Evolutionary conservation across 2,888 invertebrate species (phyloP).

Genomic region (Galerucella nymphaeae): DNA sequence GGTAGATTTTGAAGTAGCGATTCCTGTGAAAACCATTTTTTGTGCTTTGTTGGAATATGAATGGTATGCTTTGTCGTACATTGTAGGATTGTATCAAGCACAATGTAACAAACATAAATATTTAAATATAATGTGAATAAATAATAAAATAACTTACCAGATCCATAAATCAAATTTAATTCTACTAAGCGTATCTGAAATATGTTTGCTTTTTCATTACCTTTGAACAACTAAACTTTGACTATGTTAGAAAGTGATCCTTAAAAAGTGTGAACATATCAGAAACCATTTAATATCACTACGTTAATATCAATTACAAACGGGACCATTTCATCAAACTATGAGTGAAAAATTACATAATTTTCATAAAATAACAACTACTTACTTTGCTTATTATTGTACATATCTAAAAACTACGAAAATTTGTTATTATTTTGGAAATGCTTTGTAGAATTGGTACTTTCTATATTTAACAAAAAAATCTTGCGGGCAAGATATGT

Average conservation of each 20-base stretch:
- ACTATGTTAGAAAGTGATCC: too few species aligned
- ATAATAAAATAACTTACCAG: not conserved
- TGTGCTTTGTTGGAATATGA: not conserved
- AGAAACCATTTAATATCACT: not conserved
- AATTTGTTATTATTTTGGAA: not conserved
- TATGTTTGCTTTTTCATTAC: not conserved
- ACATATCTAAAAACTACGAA: too few species aligned
- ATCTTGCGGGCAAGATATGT: slow-evolving; percentile 25
- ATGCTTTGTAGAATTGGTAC: not conserved
- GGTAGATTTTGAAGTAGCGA: not conserved
- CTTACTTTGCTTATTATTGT: not conserved
- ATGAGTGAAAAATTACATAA: not conserved
- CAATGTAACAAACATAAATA: slow-evolving; percentile 9
- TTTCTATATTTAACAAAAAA: not conserved
- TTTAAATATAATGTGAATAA: slow-evolving; percentile 1
- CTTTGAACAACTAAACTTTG: too few species aligned
- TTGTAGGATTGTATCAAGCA: slow-evolving; percentile 23
- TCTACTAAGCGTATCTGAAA: not conserved
- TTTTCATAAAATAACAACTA: not conserved
- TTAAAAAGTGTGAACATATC: not conserved
- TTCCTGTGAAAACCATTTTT: not conserved
- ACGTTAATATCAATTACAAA: not conserved
- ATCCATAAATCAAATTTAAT: not conserved
- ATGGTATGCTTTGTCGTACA: slow-evolving; percentile 28
- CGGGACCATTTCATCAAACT: not conserved